These are phyloP conservation scores for Lissonota sp. DNA, from an alignment of 2,888 invertebrate genomes.

Conservation along the genomic window DNA sequence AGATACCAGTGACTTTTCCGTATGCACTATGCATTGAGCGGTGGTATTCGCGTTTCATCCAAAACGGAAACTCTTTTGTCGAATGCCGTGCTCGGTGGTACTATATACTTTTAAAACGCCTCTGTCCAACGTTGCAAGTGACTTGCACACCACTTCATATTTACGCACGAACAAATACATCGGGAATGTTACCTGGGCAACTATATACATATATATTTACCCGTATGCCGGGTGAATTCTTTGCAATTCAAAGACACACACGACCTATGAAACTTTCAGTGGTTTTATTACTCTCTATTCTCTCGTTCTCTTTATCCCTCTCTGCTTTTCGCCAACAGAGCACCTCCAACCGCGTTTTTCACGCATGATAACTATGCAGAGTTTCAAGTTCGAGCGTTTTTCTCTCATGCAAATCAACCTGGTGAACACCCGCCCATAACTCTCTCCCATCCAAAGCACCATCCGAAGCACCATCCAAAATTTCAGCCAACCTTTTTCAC, in stretches of 20 bases:
- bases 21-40: conserved; percentile 11
- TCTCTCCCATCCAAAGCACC: not conserved
- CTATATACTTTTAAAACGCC: conserved; percentile 24
- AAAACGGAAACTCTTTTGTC: conserved; percentile 58
- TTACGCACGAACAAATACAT: conserved; percentile 11
- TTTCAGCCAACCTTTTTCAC: too few relatives aligned
- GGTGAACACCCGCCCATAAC: not conserved
- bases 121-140: conserved; percentile 17
- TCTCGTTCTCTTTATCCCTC: not conserved
- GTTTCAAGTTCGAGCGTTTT: conserved; percentile 30
- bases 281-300: conserved; percentile 40
- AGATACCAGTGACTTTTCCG: conserved; percentile 16
- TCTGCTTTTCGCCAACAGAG: conserved; percentile 2
- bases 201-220: not conserved
- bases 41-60: conserved; percentile 50
- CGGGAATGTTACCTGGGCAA: conserved; percentile 5
- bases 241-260: conserved; percentile 49
- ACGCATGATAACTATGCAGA: conserved; percentile 9
- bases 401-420: conserved; percentile 48
- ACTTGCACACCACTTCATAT: not conserved
- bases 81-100: conserved; percentile 17
- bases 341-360: conserved; percentile 12
- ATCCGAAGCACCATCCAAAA: too few relatives aligned
- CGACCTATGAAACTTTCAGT: conserved; percentile 52
- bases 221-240: conserved; percentile 40